These are phyloP conservation scores for Camelus bactrianus DNA, from an alignment of 2,113 vertebrate genomes.

Conservation along the genomic window DNA sequence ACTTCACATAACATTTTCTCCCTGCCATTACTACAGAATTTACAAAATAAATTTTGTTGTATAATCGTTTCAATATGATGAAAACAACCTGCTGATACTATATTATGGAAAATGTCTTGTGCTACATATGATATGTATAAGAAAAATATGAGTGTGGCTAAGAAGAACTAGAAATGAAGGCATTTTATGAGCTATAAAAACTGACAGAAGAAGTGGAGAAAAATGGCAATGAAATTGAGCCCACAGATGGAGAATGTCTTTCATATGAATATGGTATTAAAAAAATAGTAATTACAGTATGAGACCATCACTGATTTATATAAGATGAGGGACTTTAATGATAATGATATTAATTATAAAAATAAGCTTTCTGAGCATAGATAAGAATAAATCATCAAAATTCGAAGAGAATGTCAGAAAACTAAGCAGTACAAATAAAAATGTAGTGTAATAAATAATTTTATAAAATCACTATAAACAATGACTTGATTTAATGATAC, in stretches of 20 bases:
- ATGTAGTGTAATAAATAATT: background rate
- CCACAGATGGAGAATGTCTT: background rate
- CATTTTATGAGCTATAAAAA: background rate
- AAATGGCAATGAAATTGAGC: background rate
- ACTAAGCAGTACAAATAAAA: background rate
- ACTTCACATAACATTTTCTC: background rate
- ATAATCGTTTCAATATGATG: background rate
- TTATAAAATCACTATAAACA: background rate
- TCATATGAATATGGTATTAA: background rate
- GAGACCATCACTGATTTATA: conserved; percentile 34
- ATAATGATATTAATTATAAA: conserved; percentile 42
- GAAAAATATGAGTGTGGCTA: background rate
- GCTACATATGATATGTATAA: background rate
- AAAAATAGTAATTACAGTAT: background rate
- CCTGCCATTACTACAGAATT: background rate
- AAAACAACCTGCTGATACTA: background rate
- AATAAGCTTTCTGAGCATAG: background rate
- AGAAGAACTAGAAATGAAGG: background rate
- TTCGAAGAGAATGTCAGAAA: background rate
- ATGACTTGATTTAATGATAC: background rate
- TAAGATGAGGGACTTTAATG: background rate
- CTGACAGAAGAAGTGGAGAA: background rate
- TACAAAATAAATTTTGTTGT: background rate
- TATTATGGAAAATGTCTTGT: background rate
- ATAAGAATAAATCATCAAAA: conserved; percentile 53